Base-by-base conservation (phyloP, 1,140 invertebrate species). In the Drosophila fuyamai region DNA sequence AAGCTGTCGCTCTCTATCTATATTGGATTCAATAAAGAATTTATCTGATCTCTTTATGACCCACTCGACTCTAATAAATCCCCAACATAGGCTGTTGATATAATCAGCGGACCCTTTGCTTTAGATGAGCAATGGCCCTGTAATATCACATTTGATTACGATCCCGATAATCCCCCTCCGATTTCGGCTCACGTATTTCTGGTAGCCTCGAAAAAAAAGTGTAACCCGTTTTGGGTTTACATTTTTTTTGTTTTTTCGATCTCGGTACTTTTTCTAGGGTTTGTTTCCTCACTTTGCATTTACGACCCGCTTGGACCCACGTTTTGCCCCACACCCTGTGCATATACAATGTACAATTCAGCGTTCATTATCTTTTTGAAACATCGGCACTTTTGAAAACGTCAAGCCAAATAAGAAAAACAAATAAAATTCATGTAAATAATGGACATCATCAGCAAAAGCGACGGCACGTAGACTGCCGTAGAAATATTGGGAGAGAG, bases 381-480 rank as follows among this genome's bases (percentile, higher is more conserved):
- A 89, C 84, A 89, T 89, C 84, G 84, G 84, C 84, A 89, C 84
- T 89, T 89, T 89, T 89, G 84, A 89, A 77, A 90, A 89, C 80
- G 85, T 78, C 81, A 90, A 88, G 77, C 81, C 85, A 89, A 89
- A 89, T 89, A 89, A 89, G 85, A 84, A 89, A 89, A 89, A 84
- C 85, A 89, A 89, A 89, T 89, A 89, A 90, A 89, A 90, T 89
- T 72, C 80, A 90, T 89, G 84, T 90, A 89, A 89, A 89, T 89
- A 89, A 89, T 89, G 84, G 84, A 89, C 84, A 86, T 88, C 82
- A 88, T 88, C 82, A 88, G 82, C 83, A 86, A 76, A 68, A 76
- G 74, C 72, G 61, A 79, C 68, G 68, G 80, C 81, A 89, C 74
- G 82, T 86, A 78, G 84, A 73, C 79, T 53, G 67, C 79, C 77